Evolutionary conservation across 2,797 vertebrate genomes (phyloP).

Genomic region (Phoebastria nigripes): DNA sequence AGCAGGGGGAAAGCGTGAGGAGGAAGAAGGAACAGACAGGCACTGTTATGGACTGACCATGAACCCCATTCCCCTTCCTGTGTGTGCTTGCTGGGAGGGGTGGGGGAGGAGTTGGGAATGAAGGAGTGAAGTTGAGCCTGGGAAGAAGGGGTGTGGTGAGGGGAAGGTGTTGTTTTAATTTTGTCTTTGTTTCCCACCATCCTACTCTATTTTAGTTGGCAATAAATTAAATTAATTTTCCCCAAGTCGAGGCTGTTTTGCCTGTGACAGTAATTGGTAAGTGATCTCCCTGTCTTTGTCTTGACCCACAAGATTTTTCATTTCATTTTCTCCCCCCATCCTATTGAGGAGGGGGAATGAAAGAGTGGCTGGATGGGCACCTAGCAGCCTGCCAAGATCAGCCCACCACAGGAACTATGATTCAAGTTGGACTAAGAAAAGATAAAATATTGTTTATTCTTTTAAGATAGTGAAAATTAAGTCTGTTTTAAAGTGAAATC

Average conservation of each 20-base stretch:
- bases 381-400: background rate
- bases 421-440: background rate
- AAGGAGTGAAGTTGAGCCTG: background rate
- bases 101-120: background rate
- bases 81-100: fast-evolving
- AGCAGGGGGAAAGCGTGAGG: background rate
- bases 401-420: background rate
- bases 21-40: background rate
- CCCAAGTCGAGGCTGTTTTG: background rate
- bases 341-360: background rate
- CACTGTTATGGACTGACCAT: background rate
- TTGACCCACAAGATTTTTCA: background rate
- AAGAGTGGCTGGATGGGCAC: background rate
- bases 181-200: background rate
- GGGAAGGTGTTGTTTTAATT: background rate
- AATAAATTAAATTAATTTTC: background rate
- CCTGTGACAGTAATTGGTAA: background rate
- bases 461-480: background rate
- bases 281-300: background rate
- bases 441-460: background rate
- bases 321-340: background rate
- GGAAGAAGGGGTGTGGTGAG: background rate
- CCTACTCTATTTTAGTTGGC: background rate
- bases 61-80: background rate
- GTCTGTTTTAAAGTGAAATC: background rate